A percentile compares a stretch with the other conserved stretches of the same genome.
Conservation (phyloP, 2,113 vertebrate genomes). For the Tetrax tetrax region DNA sequence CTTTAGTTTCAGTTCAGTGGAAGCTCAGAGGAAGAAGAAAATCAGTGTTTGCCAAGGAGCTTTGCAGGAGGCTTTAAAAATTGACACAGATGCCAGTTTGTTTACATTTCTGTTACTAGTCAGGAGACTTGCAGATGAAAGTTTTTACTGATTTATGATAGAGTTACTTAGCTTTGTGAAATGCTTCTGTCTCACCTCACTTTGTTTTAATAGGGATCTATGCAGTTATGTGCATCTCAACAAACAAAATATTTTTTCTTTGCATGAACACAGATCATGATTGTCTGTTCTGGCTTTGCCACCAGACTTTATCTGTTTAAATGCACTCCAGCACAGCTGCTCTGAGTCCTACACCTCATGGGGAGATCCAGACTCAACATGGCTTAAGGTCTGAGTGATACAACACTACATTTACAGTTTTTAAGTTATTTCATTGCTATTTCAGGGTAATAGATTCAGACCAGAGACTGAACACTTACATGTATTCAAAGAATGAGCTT, state of each 20-base stretch:
- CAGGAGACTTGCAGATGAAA: neutral
- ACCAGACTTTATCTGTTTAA: neutral
- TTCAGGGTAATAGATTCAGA: neutral
- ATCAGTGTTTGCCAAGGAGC: conserved; percentile 17
- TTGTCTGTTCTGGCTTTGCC: neutral
- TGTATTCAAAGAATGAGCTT: neutral
- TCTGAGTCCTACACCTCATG: neutral
- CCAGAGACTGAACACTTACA: neutral
- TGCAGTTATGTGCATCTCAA: conserved; percentile 22
- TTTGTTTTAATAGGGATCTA: conserved; percentile 52
- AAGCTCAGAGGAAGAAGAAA: neutral
- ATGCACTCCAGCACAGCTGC: neutral
- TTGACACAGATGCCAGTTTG: conserved; percentile 8
- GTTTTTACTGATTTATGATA: neutral
- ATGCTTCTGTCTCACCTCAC: conserved; percentile 29
- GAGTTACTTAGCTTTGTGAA: conserved; percentile 14
- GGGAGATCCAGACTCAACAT: neutral
- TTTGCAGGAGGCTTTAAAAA: conserved; percentile 28
- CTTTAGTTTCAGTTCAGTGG: conserved; percentile 38
- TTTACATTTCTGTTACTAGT: conserved; percentile 39
- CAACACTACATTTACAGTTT: neutral
- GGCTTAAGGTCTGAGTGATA: neutral
- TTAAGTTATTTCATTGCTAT: neutral
- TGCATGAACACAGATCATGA: conserved; percentile 13
- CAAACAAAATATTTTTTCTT: conserved; percentile 44